A percentile compares a stretch with the other conserved stretches of the same genome.
phyloP scores from a whole-genome alignment of 1,140 invertebrate genomes.

The Brachionus calyciflorus region DNA sequence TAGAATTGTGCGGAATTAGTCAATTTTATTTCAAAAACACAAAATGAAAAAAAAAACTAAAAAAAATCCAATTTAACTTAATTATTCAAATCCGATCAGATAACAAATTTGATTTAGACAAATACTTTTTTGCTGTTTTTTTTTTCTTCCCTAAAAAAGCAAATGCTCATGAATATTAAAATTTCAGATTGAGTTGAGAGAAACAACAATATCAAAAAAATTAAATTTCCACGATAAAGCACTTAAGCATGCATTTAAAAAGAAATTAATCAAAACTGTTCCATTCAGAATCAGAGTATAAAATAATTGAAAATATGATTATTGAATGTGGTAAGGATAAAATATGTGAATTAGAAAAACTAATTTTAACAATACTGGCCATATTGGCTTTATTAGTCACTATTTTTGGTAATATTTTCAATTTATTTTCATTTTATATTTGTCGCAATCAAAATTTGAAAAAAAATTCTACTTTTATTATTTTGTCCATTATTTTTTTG shows the following conservation, averaged over 20 bases:
- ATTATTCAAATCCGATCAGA: constrained; percentile 28
- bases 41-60: background rate
- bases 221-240: too few relatives aligned
- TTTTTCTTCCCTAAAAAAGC: too few relatives aligned
- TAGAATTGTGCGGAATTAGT: too few relatives aligned
- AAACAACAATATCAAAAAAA: background rate
- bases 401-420: constrained; percentile 16
- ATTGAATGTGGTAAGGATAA: background rate
- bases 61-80: background rate
- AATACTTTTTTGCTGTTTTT: background rate
- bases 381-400: constrained; percentile 4
- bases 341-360: background rate
- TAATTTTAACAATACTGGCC: background rate
- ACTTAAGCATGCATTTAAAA: too few relatives aligned
- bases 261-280: too few relatives aligned
- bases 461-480: constrained; percentile 16
- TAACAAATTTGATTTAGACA: too few relatives aligned
- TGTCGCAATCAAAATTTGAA: background rate
- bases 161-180: constrained; percentile 27
- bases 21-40: too few relatives aligned
- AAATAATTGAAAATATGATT: too few relatives aligned
- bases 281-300: too few relatives aligned
- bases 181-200: background rate
- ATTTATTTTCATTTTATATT: constrained; percentile 19
- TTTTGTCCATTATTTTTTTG: constrained; percentile 8